Evolutionary conservation across 2,888 invertebrate species (phyloP), one percentile per base, ranked within the genome.

Genomic region (Chaetogeoica ovagalla): DNA sequence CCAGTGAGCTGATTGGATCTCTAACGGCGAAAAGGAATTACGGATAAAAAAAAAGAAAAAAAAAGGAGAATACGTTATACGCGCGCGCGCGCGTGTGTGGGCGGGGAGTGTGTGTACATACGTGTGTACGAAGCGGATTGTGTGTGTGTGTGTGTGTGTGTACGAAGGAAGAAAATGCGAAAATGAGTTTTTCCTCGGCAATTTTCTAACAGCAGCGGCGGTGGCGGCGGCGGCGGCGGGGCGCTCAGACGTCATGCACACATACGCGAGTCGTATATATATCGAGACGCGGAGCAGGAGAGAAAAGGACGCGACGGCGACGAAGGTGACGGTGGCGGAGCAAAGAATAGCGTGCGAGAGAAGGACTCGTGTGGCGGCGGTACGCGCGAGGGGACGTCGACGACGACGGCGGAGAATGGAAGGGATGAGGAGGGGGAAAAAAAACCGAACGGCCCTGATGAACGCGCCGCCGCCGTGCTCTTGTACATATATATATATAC

Each of bases 181-280:
- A 83, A 83, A 83, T 83, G 83, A 83, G 83, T 83, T 83, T 83
- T 82, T 83, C 81, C 81, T 81, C 74, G 73, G 82, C 82, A 82
- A 82, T 82, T 82, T 82, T 82, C 82, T 76, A 81, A 82, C 82
- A 76, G 76, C 30, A 4, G 30, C 30, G 30, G 82, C 30, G 30
- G 30, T 4, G 30, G 30, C 30, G 30, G 30, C 30, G 30, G 30
- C 30, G 30, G 30, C 30, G 81, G 76, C 81, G 30, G 2, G 81
- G 76, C 81, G 81, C 81, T 82, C 77, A 82, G 76, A 77, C 66
- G 65, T 79, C 77, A 72, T 79, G 68, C 71, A 79, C 76, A 69
- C 71, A 77, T 68, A 81, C 60, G 72, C 60, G 72, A 37, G 71
- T 62, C 68, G 72, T 63, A 62, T 69, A 39, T 65, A 77, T 71